Percentiles rank a stretch among this genome's conserved stretches.
Evolutionary conservation across 2,888 invertebrate species (phyloP).

Genomic region (Altica lythri): DNA sequence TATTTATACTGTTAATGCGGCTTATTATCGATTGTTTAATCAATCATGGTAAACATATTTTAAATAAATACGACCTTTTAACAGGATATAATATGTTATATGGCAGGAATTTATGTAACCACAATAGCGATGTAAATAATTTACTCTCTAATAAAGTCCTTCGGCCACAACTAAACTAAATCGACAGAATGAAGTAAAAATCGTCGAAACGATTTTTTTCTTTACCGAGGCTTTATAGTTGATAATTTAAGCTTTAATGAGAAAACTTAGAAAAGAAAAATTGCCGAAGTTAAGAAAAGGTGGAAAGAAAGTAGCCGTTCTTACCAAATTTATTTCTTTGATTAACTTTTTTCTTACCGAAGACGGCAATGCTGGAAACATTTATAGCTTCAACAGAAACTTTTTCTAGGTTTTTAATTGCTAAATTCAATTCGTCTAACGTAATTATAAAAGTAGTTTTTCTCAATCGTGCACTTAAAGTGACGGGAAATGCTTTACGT

Average conservation of each 20-base stretch:
- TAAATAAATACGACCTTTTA: too few species aligned
- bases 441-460: constrained; percentile 12
- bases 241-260: constrained; percentile 51
- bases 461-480: background rate
- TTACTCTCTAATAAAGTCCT: too few species aligned
- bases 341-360: constrained; percentile 47
- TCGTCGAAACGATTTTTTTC: constrained; percentile 36
- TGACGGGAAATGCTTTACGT: background rate
- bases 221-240: constrained; percentile 42
- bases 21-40: too few species aligned
- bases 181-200: constrained; percentile 35
- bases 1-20: too few species aligned
- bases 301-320: constrained; percentile 45
- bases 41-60: too few species aligned
- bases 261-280: constrained; percentile 52
- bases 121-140: too few species aligned
- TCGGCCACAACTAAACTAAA: too few species aligned
- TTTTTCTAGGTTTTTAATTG: constrained; percentile 35
- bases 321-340: constrained; percentile 51
- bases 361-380: constrained; percentile 38
- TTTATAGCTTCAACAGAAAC: constrained; percentile 28
- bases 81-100: too few species aligned
- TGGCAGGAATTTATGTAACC: too few species aligned
- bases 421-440: constrained; percentile 24
- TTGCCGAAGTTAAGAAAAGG: constrained; percentile 50